phyloP scores from a whole-genome alignment of 2,888 invertebrate species.

The Sarcophaga rosellei region DNA sequence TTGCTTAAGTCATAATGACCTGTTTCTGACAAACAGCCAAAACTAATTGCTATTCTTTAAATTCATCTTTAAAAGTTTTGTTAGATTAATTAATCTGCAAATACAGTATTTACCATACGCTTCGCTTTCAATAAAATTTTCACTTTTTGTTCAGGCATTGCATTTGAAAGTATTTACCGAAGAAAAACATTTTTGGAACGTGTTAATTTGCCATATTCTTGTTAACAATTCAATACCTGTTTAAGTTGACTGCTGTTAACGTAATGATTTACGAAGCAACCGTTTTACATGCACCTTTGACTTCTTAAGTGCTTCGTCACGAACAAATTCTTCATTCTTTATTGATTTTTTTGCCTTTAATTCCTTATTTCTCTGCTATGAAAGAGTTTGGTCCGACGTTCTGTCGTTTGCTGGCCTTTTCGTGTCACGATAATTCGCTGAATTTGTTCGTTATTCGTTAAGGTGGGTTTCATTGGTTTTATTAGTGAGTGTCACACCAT shows the following conservation, averaged over 20 bases:
- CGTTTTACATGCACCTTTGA: conserved; percentile 34
- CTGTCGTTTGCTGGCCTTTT: neutral
- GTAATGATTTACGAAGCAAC: conserved; percentile 30
- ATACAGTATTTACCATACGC: too few species aligned
- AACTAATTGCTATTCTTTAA: too few species aligned
- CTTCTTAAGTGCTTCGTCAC: conserved; percentile 24
- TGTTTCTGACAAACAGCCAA: too few species aligned
- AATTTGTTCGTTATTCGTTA: conserved; percentile 19
- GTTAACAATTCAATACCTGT: conserved; percentile 13
- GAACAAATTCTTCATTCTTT: conserved; percentile 18
- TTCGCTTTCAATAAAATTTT: too few species aligned
- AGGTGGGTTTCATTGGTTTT: conserved; percentile 14
- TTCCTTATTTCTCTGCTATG: neutral
- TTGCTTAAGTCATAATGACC: too few species aligned
- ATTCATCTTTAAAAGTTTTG: too few species aligned
- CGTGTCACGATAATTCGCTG: conserved; percentile 17
- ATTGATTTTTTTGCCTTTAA: neutral
- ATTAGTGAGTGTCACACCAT: conserved; percentile 15
- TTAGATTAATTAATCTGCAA: too few species aligned
- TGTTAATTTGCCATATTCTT: conserved; percentile 27
- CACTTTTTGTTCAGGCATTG: too few species aligned
- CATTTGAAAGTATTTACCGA: neutral
- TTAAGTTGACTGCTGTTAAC: conserved; percentile 4
- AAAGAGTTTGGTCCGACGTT: neutral
- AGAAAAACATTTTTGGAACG: neutral